A percentile compares a stretch with the other conserved stretches of the same genome.
These are phyloP conservation scores for Dysdera silvatica DNA, from an alignment of 1,140 invertebrate genomes.

Conservation along the genomic window DNA sequence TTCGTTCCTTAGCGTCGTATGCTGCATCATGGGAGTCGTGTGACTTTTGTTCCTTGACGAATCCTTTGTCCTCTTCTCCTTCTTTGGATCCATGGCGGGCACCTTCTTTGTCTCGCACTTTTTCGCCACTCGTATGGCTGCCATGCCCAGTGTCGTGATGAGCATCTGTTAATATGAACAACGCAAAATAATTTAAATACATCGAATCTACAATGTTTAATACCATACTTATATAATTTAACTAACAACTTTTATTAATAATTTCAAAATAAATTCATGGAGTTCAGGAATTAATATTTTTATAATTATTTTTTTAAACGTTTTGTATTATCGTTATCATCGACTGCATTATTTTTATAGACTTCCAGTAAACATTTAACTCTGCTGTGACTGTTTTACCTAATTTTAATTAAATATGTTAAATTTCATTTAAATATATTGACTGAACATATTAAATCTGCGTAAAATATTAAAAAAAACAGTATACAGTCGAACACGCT, in stretches of 20 bases:
- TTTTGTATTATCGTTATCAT: no score
- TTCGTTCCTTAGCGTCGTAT: conserved; percentile 9
- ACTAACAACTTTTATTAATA: background rate
- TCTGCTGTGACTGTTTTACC: no score
- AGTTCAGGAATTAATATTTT: background rate
- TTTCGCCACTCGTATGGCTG: conserved; percentile 11
- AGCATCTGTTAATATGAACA: conserved; percentile 2
- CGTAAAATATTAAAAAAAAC: no score
- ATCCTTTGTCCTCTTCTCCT: conserved; percentile 16
- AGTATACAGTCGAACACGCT: no score
- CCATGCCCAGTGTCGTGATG: conserved; percentile 24
- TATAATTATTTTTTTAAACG: background rate
- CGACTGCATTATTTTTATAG: no score
- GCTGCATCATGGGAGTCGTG: conserved; percentile 25
- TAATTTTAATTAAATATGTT: no score
- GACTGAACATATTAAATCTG: no score
- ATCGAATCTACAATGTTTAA: background rate
- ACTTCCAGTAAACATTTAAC: no score
- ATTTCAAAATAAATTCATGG: background rate
- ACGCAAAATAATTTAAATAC: background rate
- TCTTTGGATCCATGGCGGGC: conserved; percentile 7
- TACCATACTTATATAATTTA: background rate
- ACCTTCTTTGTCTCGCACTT: conserved; percentile 8
- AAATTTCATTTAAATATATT: no score
- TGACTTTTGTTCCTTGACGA: conserved; percentile 18